Percentiles rank a stretch among this genome's conserved stretches.
Conservation (phyloP, 1,140 invertebrate genomes). For the Drosophila cardini region DNA sequence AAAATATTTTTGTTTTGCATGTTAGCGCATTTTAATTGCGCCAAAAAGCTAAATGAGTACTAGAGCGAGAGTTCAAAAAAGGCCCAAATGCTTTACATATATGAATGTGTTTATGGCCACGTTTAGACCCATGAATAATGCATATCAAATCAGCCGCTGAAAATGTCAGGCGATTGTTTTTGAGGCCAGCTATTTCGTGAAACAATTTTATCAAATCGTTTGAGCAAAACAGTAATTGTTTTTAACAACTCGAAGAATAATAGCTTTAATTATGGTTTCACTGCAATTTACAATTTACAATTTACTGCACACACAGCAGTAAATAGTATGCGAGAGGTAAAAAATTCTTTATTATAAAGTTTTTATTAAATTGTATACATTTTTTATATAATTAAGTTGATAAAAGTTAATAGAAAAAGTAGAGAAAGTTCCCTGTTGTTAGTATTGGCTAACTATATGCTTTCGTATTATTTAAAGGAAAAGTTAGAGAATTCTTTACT, state of each 20-base stretch:
- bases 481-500: no score
- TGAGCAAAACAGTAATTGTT: constrained; percentile 22
- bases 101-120: constrained; percentile 66
- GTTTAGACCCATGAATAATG: constrained; percentile 63
- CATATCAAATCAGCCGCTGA: constrained; percentile 62
- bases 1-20: constrained; percentile 58
- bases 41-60: constrained; percentile 67
- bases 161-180: constrained; percentile 35
- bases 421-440: no score
- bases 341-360: neutral
- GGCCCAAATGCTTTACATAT: constrained; percentile 37
- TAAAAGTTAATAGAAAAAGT: no score
- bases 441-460: no score
- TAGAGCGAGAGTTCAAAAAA: constrained; percentile 47
- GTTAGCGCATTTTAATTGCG: constrained; percentile 66
- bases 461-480: no score
- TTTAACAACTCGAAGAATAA: constrained; percentile 5
- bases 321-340: neutral
- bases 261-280: constrained; percentile 9
- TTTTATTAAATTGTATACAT: neutral
- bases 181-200: constrained; percentile 29
- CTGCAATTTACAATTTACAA: constrained; percentile 3
- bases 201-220: constrained; percentile 42
- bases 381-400: no score
- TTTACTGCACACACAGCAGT: neutral